A percentile compares a stretch with the other conserved stretches of the same genome.
phyloP scores from a whole-genome alignment of 2,113 vertebrate genomes.

The Gadus macrocephalus region DNA sequence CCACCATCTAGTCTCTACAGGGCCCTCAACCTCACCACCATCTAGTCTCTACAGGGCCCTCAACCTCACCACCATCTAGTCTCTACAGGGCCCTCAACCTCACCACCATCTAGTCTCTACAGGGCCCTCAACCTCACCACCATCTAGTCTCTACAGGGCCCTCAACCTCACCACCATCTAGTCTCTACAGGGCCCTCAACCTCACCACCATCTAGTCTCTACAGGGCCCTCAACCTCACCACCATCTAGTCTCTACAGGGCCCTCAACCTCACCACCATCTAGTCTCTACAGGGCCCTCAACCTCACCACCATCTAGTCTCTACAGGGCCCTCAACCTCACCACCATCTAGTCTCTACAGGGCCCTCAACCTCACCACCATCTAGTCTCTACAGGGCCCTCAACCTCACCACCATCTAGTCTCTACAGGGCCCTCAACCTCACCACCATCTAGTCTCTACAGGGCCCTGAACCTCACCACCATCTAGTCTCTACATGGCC shows the following conservation, averaged over 20 bases:
- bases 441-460: constrained; percentile 63
- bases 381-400: constrained; percentile 62
- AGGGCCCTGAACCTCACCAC: too few relatives aligned
- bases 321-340: too few relatives aligned
- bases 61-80: constrained; percentile 46
- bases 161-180: constrained; percentile 72
- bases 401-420: constrained; percentile 74
- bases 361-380: constrained; percentile 65
- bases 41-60: constrained; percentile 54
- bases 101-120: constrained; percentile 63
- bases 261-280: too few relatives aligned
- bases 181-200: not conserved
- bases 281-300: too few relatives aligned
- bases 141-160: constrained; percentile 66
- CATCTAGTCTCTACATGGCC: too few relatives aligned
- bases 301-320: too few relatives aligned
- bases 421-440: too few relatives aligned
- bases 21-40: constrained; percentile 67
- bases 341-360: constrained; percentile 42
- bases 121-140: constrained; percentile 23
- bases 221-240: constrained; percentile 61
- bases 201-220: too few relatives aligned
- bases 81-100: constrained; percentile 68
- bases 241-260: constrained; percentile 62
- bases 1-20: constrained; percentile 59